Base-by-base conservation (phyloP, 2,888 invertebrate species). In the Eulithis prunata region DNA sequence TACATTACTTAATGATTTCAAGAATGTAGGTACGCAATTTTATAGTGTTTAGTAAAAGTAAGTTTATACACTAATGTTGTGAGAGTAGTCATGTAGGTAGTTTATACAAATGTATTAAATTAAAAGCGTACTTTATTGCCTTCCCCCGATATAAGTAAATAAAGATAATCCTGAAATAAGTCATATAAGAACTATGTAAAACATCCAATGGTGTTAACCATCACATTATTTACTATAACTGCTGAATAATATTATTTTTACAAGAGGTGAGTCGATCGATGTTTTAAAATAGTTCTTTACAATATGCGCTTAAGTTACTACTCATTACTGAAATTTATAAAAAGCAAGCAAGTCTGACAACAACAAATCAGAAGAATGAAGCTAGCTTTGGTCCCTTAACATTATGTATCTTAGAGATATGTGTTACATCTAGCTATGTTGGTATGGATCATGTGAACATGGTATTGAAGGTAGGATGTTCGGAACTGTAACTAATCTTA, bases 121-220 rank as follows among this genome's bases (percentile, higher is more conserved):
- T 91, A 91, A 90, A 95, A 95, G 95, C 95, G 95, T 95, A 95
- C 94, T 94, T 94, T 94, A 94, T 95, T 95, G 95, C 95, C 94
- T 95, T 95, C 94, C 95, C 95, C 95, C 94, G 91, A 89, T 91
- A 91, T 79, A 76, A 72, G 57, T 75, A 85, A 81, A 12, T 45
- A 45, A 49, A 49, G 76, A 83, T 61, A 78, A 80, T 81, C 80
- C 78, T 79, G 82, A 77, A 79, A 11, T 43, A 56, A 53, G 60
- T 68, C 55, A 43, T 64, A 64, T 57, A 59, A 63, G 45, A 53
- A 46, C 56, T 43, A 12, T 8, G 41, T 53, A 41, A 38, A 51
- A 45, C 57, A 32, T 32, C 32, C 32, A 32, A 32, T 32, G 32
- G 3, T 32, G 32, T 32, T 32, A 3, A 32, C 4, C 32, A 52